phyloP scores from a whole-genome alignment of 2,113 vertebrate species.

The Paralichthys olivaceus region DNA sequence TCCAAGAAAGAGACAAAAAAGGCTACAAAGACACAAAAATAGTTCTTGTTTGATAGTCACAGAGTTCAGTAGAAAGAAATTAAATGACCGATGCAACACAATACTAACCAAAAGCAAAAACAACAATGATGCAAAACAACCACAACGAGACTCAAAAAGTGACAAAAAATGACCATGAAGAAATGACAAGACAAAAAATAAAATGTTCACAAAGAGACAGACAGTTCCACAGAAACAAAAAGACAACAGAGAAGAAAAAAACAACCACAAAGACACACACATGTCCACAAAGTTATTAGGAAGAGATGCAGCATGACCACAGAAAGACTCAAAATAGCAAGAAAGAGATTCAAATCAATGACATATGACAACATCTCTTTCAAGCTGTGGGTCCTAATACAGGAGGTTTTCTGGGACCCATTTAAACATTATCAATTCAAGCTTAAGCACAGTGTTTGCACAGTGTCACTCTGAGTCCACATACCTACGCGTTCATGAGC shows the following conservation, averaged over 20 bases:
- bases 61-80: too few relatives aligned
- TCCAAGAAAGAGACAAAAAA: neutral
- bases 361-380: neutral
- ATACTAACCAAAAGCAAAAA: neutral
- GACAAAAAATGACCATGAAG: neutral
- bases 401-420: neutral
- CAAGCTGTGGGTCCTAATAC: too few relatives aligned
- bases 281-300: neutral
- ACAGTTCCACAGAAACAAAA: neutral
- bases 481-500: slow-evolving; percentile 34
- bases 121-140: neutral
- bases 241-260: neutral
- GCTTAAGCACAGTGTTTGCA: slow-evolving; percentile 17
- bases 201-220: neutral
- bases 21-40: neutral
- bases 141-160: neutral
- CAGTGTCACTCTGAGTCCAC: slow-evolving; percentile 15
- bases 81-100: neutral
- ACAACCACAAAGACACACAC: neutral
- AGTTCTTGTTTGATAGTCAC: neutral
- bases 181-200: neutral
- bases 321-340: neutral
- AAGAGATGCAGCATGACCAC: neutral
- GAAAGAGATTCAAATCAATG: neutral
- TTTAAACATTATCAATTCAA: neutral